Base-by-base conservation (phyloP, 2,888 invertebrate species). In the Drosophila imparisetae region DNA sequence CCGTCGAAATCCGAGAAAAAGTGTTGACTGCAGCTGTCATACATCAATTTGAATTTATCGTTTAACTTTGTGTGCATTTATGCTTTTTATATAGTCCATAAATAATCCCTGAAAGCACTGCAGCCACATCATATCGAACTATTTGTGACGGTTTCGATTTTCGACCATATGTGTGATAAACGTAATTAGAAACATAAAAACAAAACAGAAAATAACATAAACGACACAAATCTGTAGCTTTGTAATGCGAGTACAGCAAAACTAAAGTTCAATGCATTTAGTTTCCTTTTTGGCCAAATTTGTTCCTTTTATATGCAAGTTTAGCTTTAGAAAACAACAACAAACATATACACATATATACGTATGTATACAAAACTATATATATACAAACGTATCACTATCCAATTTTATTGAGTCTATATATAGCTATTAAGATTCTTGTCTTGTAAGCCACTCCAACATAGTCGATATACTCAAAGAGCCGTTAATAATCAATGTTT, bases 101-200 rank as follows among this genome's bases (percentile, higher is more conserved):
- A 48, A 29, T 49, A 54, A 36, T 45, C 52, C 48, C 27, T 4
- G 4, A 10, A 62, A 74, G 60, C 75, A 61, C 67, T 69, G 73
- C 70, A 81, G 71, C 66, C 63, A 52, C 63, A 66, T 69, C 71
- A 75, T 67, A 74, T 81, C 75, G 61, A 81, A 55, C 34, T 55
- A 54, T 50, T 59, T 69, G 45, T 72, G 79, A 77, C 81, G 79
- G 80, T 74, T 81, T 81, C 81, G 67, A 71, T 77, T 84, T 83
- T 78, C 65, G 87, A 86, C 87, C 85, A 89, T 84, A 75, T 80
- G 86, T 86, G 86, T 86, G 86, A 86, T 86, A 86, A 80, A 83
- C 66, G 72, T 85, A 85, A 83, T 80, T 80, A 80, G 57, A 76
- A 63, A 54, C 72, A 69, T 75, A 77, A 60, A 62, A 53, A 61